Base-by-base conservation (phyloP, 1,140 invertebrate genomes). In the Aphaenogaster rudis region DNA sequence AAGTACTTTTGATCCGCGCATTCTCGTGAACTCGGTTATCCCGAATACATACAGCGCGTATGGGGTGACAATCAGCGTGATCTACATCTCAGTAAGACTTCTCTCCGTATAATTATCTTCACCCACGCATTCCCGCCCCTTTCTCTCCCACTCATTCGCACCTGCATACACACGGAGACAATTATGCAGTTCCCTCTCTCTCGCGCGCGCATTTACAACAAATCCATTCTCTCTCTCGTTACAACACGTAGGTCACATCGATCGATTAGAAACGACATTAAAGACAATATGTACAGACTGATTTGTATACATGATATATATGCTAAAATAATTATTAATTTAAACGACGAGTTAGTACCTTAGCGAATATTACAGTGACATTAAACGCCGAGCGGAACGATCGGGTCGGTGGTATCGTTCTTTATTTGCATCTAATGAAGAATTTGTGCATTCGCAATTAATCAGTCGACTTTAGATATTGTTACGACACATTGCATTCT, bases 281-380 rank as follows among this genome's bases (percentile, higher is more conserved):
- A 93, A 92, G 88, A 90, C 86, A 91, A 91, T 93, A 93, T 93
- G 64, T 93, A 93, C 92, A 93, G 87, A 90, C 52, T 87, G 88
- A 84, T 92, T 84, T 86, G 86, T 86, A 90, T 88, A 81, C 80
- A 84, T 81, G 50, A 28, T 28, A 28, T 77, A 64, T 81, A 86
- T 77, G 52, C 72, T 87, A 90, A 74, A 88, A 88, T 90, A 86
- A 89, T 80, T 52, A 86, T 88, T 91, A 86, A 88, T 90, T 90
- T 87, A 80, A 86, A 78, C 85, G 66, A 88, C 72, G 77, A 72
- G 87, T 91, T 90, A 87, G 87, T 90, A 72, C 86, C 90, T 91
- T 88, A 91, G 64, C n/a, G 66, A 59, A 79, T 90, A 91, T 69
- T 79, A 57, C 13, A 54, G 39, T 57, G 54, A 72, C 52, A 17